These are phyloP conservation scores for Drosophila ironensis DNA, from an alignment of 1,140 invertebrate species.

Conservation along the genomic window DNA sequence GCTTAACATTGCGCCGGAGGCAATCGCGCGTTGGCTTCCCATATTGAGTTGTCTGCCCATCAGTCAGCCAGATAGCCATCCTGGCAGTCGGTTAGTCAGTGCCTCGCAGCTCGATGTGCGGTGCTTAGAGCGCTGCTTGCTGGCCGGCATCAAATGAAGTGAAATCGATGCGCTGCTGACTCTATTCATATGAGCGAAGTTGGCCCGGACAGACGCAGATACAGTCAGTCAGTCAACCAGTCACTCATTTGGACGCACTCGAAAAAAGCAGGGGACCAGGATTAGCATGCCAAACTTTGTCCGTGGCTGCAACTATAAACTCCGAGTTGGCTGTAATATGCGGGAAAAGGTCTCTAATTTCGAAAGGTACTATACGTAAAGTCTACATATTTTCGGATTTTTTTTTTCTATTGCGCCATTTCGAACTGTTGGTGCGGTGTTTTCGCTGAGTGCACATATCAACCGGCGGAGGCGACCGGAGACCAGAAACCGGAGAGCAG, in stretches of 20 bases:
- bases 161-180: constrained; percentile 76
- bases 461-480: constrained; percentile 5
- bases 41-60: constrained; percentile 70
- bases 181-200: constrained; percentile 70
- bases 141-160: constrained; percentile 75
- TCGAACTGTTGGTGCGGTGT: no score
- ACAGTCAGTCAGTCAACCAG: constrained; percentile 16
- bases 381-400: no score
- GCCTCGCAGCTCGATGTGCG: neutral
- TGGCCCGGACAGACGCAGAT: constrained; percentile 18
- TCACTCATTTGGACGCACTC: constrained; percentile 16
- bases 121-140: constrained; percentile 31
- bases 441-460: constrained; percentile 16
- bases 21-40: constrained; percentile 53
- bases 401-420: no score
- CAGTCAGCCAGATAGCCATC: constrained; percentile 45
- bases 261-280: neutral
- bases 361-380: no score
- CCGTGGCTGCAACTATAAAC: no score
- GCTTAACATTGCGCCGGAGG: constrained; percentile 49
- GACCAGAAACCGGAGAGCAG: neutral
- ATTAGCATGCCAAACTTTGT: no score
- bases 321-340: no score
- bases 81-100: constrained; percentile 31
- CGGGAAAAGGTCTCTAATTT: no score